Conservation (phyloP, 2,113 vertebrate genomes). For the Psammodynastes pulverulentus region DNA sequence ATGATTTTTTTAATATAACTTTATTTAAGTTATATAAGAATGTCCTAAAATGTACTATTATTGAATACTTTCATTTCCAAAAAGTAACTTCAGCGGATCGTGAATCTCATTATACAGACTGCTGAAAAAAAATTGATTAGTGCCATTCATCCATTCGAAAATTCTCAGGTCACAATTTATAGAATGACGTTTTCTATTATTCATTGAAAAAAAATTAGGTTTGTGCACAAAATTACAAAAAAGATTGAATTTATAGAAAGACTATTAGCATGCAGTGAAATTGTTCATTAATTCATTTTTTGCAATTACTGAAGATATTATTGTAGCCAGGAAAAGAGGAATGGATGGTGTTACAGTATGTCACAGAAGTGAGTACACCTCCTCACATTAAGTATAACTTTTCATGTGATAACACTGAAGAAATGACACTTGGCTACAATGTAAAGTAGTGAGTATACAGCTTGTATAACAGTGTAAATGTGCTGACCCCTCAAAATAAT, state of each 20-base stretch:
- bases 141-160: slow-evolving; percentile 31
- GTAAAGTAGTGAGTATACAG: no score
- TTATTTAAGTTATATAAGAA: slow-evolving; percentile 8
- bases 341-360: background rate
- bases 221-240: slow-evolving; percentile 20
- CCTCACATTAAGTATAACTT: no score
- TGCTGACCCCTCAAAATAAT: no score
- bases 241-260: slow-evolving; percentile 3
- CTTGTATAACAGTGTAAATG: no score
- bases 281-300: background rate
- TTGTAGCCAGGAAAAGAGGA: background rate
- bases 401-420: no score
- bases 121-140: slow-evolving; percentile 18
- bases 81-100: slow-evolving; percentile 26
- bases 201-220: slow-evolving; percentile 4
- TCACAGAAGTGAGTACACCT: no score
- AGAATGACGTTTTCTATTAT: background rate
- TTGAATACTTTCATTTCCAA: slow-evolving; percentile 11
- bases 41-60: slow-evolving; percentile 25
- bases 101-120: slow-evolving; percentile 19
- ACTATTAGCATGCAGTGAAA: slow-evolving; percentile 29
- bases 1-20: background rate
- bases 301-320: background rate
- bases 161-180: slow-evolving; percentile 19
- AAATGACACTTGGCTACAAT: no score